A percentile compares a stretch with the other conserved stretches of the same genome.
These are phyloP conservation scores for Tethea ocularis DNA, from an alignment of 2,888 invertebrate species.

Conservation along the genomic window DNA sequence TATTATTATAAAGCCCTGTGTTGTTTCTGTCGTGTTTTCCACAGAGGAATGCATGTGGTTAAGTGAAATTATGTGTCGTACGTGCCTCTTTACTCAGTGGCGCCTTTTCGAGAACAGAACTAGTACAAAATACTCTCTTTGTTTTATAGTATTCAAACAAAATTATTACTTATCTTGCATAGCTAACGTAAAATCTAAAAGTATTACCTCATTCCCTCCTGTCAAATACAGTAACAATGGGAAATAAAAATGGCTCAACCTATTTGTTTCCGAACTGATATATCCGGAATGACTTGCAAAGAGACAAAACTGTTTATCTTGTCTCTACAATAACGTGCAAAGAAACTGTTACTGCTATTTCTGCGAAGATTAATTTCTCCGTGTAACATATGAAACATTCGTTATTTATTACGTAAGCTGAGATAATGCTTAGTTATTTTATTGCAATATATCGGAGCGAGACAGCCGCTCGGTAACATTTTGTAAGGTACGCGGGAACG, in stretches of 20 bases:
- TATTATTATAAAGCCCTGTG: constrained; percentile 29
- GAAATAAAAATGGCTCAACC: background rate
- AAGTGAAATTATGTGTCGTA: constrained; percentile 53
- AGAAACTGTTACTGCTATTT: background rate
- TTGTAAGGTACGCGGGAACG: constrained; percentile 49
- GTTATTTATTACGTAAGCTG: constrained; percentile 22
- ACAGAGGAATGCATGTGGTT: constrained; percentile 41
- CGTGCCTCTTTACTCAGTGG: constrained; percentile 27
- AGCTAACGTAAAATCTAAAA: background rate
- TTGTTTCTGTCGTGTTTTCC: constrained; percentile 29
- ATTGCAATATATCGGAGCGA: constrained; percentile 37
- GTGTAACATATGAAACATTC: constrained; percentile 21
- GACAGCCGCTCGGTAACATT: constrained; percentile 37
- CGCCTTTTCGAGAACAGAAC: constrained; percentile 13
- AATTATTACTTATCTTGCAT: background rate
- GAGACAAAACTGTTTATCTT: constrained; percentile 2
- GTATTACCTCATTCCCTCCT: background rate
- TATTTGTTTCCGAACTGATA: background rate
- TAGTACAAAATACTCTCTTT: background rate
- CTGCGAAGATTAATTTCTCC: constrained; percentile 13
- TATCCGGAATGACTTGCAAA: constrained; percentile 4
- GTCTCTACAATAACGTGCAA: constrained; percentile 3
- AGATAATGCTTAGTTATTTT: constrained; percentile 27
- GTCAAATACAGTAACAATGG: background rate
- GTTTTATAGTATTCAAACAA: background rate